Percentiles rank a stretch among this genome's conserved stretches.
These are phyloP conservation scores for Galeopsomyia nigrocyanea DNA, from an alignment of 2,888 invertebrate species.

Conservation along the genomic window DNA sequence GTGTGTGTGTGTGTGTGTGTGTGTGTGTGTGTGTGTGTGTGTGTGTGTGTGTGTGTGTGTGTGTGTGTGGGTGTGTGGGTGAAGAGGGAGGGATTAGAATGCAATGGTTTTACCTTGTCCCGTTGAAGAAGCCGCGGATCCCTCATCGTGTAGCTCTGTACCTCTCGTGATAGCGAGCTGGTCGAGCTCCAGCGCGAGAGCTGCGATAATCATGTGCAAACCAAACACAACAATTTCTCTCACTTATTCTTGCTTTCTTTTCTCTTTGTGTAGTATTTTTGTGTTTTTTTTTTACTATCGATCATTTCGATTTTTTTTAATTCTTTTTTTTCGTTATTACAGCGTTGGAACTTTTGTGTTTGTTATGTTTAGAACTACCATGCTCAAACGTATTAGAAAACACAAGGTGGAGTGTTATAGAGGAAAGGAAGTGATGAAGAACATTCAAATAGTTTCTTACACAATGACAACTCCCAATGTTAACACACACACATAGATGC, in stretches of 20 bases:
- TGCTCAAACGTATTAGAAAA: slow-evolving; percentile 9
- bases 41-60: no score
- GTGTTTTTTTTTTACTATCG: slow-evolving; percentile 5
- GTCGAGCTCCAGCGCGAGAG: slow-evolving; percentile 77
- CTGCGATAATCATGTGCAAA: slow-evolving; percentile 70
- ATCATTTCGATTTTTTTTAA: not conserved
- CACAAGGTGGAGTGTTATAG: not conserved
- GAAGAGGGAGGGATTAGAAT: slow-evolving; percentile 30
- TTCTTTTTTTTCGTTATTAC: slow-evolving; percentile 1
- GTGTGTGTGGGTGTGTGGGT: no score
- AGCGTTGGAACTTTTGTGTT: slow-evolving; percentile 13
- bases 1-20: no score
- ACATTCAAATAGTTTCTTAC: slow-evolving; percentile 21
- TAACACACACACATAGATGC: slow-evolving; percentile 6
- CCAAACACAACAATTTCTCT: slow-evolving; percentile 68
- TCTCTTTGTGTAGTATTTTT: not conserved
- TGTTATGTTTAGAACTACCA: slow-evolving; percentile 3
- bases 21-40: no score
- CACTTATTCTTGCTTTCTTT: slow-evolving; percentile 44
- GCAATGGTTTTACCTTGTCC: slow-evolving; percentile 64
- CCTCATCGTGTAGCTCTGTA: slow-evolving; percentile 74
- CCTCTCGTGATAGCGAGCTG: slow-evolving; percentile 75
- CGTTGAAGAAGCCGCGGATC: slow-evolving; percentile 68
- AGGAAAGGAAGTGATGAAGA: slow-evolving; percentile 1
- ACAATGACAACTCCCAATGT: slow-evolving; percentile 14